Evolutionary conservation across 1,140 invertebrate genomes (phyloP).

Genomic region (Brachionus angularis): DNA sequence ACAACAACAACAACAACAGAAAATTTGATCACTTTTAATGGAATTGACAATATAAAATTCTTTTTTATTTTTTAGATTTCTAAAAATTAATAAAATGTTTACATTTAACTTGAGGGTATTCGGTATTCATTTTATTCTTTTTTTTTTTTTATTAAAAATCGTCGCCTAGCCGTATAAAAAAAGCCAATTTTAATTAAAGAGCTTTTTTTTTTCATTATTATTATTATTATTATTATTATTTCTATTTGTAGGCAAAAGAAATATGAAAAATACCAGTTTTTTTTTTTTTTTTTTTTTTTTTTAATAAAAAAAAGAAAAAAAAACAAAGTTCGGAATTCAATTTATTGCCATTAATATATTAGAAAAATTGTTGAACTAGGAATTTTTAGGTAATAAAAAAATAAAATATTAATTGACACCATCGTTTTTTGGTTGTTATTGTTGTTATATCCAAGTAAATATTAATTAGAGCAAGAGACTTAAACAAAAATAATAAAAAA

Average conservation of each 20-base stretch:
- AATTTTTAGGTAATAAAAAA: constrained; percentile 30
- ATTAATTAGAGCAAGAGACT: constrained; percentile 15
- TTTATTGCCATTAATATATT: too few relatives aligned
- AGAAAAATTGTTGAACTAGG: not conserved
- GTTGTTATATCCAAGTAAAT: constrained; percentile 12
- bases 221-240: too few relatives aligned
- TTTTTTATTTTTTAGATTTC: not conserved
- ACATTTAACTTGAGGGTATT: constrained; percentile 40
- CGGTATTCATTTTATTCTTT: too few relatives aligned
- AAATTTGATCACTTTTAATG: constrained; percentile 35
- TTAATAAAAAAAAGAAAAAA: constrained; percentile 31
- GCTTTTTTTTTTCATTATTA: too few relatives aligned
- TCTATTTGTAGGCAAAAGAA: too few relatives aligned
- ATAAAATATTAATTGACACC: constrained; percentile 38
- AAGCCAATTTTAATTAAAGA: too few relatives aligned
- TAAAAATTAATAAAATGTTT: constrained; percentile 7
- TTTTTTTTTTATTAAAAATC: not conserved
- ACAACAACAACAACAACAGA: too few relatives aligned
- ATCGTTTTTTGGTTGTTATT: not conserved
- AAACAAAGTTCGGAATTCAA: not conserved
- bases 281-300: not conserved
- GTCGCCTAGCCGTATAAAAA: constrained; percentile 26
- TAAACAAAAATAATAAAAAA: constrained; percentile 32
- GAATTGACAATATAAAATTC: too few relatives aligned
- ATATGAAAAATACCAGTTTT: too few relatives aligned